These are phyloP conservation scores for Glandiceps talaboti DNA, from an alignment of 53 echinoderm and acorn worm species.

Conservation along the genomic window DNA sequence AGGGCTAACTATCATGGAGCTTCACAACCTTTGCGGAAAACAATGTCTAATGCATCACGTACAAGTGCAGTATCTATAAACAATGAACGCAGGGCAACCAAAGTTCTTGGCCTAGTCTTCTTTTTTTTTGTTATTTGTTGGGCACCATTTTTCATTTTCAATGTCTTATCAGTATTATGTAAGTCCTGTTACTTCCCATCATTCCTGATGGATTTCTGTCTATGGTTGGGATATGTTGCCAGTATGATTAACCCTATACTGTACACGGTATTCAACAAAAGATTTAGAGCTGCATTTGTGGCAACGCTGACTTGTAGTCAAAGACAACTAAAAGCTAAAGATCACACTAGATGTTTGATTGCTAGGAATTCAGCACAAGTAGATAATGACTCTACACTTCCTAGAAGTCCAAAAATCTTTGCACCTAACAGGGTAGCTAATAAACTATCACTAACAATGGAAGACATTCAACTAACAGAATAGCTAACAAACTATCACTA, in stretches of 20 bases:
- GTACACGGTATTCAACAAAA: conserved; percentile 64
- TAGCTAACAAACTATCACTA: too few relatives aligned
- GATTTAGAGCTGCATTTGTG: conserved; percentile 52
- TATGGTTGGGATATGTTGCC: conserved; percentile 75
- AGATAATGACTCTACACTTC: too few relatives aligned
- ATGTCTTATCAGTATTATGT: conserved; percentile 35
- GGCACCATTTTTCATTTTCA: conserved; percentile 70
- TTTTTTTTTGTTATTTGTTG: conserved; percentile 54
- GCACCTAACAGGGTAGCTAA: too few relatives aligned
- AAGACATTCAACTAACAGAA: too few relatives aligned
- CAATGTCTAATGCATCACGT: conserved; percentile 4
- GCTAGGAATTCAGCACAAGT: too few relatives aligned
- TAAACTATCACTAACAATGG: too few relatives aligned
- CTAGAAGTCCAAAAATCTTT: too few relatives aligned
- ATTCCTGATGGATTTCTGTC: background rate
- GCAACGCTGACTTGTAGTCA: conserved; percentile 25
- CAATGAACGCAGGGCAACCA: conserved; percentile 55
- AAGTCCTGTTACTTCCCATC: conserved; percentile 10
- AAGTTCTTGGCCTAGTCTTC: conserved; percentile 73
- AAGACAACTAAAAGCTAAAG: background rate
- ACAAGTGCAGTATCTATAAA: conserved; percentile 21
- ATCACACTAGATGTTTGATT: background rate
- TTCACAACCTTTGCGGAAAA: background rate
- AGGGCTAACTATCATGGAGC: background rate
- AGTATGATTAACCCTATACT: conserved; percentile 82